phyloP scores from a whole-genome alignment of 2,888 invertebrate genomes.

The Muscina levida region DNA sequence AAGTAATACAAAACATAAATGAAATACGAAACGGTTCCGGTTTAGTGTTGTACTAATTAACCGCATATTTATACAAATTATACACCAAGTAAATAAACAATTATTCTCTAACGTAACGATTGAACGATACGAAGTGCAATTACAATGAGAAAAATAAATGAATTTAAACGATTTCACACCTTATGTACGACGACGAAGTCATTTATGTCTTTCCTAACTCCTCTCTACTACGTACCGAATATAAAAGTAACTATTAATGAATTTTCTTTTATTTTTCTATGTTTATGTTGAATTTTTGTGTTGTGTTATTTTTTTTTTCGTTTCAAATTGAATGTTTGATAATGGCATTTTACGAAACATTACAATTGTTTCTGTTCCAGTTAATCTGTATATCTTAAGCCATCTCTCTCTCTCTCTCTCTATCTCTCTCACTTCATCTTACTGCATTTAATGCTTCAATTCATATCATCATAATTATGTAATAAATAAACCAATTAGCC shows the following conservation, averaged over 20 bases:
- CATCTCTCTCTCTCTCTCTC: too few relatives aligned
- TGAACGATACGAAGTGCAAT: constrained; percentile 54
- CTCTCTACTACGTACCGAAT: constrained; percentile 56
- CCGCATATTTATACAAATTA: constrained; percentile 33
- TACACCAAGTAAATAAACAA: constrained; percentile 32
- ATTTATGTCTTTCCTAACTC: constrained; percentile 18
- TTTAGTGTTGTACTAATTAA: constrained; percentile 60
- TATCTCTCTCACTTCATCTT: constrained; percentile 38
- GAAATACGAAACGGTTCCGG: constrained; percentile 28
- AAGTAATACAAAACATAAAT: constrained; percentile 5
- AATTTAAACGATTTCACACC: constrained; percentile 52
- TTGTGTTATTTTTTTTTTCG: constrained; percentile 43
- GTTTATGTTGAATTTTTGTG: constrained; percentile 34
- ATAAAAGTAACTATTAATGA: constrained; percentile 63
- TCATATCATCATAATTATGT: background rate
- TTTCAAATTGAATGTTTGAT: constrained; percentile 56
- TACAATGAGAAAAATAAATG: constrained; percentile 27
- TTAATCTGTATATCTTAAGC: background rate
- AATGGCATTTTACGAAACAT: constrained; percentile 29
- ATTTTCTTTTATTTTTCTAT: constrained; percentile 58
- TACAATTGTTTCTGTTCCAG: constrained; percentile 3
- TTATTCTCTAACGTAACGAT: constrained; percentile 46
- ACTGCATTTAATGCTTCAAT: constrained; percentile 29
- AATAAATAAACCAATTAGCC: background rate
- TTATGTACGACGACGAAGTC: constrained; percentile 35